Evolutionary conservation across 2,888 invertebrate genomes (phyloP).

Genomic region (Catocala sponsa): DNA sequence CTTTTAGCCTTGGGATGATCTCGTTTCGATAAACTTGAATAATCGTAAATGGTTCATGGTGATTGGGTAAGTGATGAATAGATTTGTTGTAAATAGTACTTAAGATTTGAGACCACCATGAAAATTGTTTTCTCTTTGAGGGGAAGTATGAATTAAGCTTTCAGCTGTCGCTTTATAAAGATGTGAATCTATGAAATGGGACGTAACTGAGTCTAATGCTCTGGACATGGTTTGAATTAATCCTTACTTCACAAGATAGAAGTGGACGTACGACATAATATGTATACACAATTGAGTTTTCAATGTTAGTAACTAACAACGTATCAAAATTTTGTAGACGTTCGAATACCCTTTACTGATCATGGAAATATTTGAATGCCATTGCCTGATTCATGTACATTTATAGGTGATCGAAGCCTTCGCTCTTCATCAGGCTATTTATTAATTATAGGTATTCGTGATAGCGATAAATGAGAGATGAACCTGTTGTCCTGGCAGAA

Average conservation of each 20-base stretch:
- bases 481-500: too few relatives aligned
- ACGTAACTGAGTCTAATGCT: constrained; percentile 23
- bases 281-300: too few relatives aligned
- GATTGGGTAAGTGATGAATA: constrained; percentile 57
- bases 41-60: constrained; percentile 76
- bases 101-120: constrained; percentile 60
- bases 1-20: constrained; percentile 72
- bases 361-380: too few relatives aligned
- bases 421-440: too few relatives aligned
- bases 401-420: too few relatives aligned
- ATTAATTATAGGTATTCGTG: too few relatives aligned
- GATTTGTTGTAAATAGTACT: constrained; percentile 72
- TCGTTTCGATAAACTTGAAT: constrained; percentile 68
- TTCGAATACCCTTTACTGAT: too few relatives aligned
- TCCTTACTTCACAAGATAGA: background rate
- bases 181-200: constrained; percentile 23
- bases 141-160: constrained; percentile 11
- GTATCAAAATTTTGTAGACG: too few relatives aligned
- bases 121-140: constrained; percentile 21
- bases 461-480: too few relatives aligned
- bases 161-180: constrained; percentile 30
- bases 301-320: too few relatives aligned
- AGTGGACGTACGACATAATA: background rate
- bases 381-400: too few relatives aligned
- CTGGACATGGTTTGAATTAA: background rate